Percentiles rank a stretch among this genome's conserved stretches.
These are phyloP conservation scores for Cistogaster globosa DNA, from an alignment of 2,888 invertebrate species.

Conservation along the genomic window DNA sequence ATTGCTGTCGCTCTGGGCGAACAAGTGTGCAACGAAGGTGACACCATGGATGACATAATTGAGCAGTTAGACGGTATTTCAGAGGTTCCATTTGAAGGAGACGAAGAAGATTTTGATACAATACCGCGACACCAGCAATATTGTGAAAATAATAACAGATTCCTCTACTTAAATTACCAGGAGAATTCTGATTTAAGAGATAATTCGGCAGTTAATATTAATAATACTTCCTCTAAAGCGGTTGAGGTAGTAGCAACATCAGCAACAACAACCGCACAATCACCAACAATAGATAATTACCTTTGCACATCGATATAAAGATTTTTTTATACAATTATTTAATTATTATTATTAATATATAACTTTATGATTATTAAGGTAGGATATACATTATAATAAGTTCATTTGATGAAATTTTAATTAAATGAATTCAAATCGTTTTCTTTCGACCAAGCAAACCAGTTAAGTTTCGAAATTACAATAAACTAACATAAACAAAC, in stretches of 20 bases:
- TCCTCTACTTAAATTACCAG: constrained; percentile 12
- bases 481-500: constrained; percentile 20
- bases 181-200: constrained; percentile 36
- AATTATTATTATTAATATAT: constrained; percentile 36
- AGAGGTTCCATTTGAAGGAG: constrained; percentile 74
- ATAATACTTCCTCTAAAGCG: not conserved
- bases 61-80: constrained; percentile 80
- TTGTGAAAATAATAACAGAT: not conserved
- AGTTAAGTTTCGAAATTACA: constrained; percentile 25
- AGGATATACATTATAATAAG: constrained; percentile 42
- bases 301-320: constrained; percentile 53
- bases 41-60: constrained; percentile 81
- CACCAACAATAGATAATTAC: constrained; percentile 32
- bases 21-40: constrained; percentile 75
- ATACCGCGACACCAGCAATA: not conserved
- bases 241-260: not conserved
- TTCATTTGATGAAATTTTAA: constrained; percentile 42
- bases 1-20: constrained; percentile 74
- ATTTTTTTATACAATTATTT: constrained; percentile 3
- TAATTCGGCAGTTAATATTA: not conserved
- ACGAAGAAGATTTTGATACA: constrained; percentile 55
- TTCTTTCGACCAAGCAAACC: constrained; percentile 24
- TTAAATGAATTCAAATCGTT: constrained; percentile 32
- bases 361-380: constrained; percentile 44
- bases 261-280: not conserved